Base-by-base conservation (phyloP, 2,797 vertebrate species). In the Protonibea diacanthus region DNA sequence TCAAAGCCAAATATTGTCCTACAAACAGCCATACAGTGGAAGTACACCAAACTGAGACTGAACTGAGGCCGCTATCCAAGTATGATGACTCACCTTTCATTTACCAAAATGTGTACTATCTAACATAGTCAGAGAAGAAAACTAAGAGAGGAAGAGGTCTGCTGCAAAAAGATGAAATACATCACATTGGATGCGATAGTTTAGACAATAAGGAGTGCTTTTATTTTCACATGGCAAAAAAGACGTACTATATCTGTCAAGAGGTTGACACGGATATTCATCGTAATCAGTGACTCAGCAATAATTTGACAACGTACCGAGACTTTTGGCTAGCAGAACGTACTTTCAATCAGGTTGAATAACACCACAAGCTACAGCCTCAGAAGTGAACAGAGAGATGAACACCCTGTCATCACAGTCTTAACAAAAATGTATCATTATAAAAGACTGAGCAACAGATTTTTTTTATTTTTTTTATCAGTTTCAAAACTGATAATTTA, bases 271-370 rank as follows among this genome's bases (percentile, higher is more conserved):
- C 3, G 1, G 6, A 20, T 69, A 77, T 75, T 73, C 60, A 70
- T 84, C 44, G 29, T 52, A 75, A 67, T 27, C 45, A 61, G 10
- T 75, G 73, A 80, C 48, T 86, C 57, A 59, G 75, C 63, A 68
- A 6, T 62, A 56, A 27, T 38, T 8, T 53, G 1, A 23, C 13
- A 13, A 18, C 68, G 0, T 45, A 15, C 55, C 17, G 51, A 57
- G 40, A 17, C 23, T 68, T 7, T 55, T 53, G 48, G 10, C 14
- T 51, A 55, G 45, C 59, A 62, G 8, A 45, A 40, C 7, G 51
- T 55, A 53, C 68, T 81, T 74, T 78, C 53, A 29, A 29, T 53
- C 25, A 65, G 57, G 40, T 25, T 62, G 15, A 69, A 15, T 38
- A 40, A 66, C 10, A 45, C 45, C 23, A 18, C 44, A 29, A 29